Percentiles rank a stretch among this genome's conserved stretches.
These are phyloP conservation scores for Zenarchopterus dispar DNA, from an alignment of 2,797 vertebrate genomes.

Conservation along the genomic window DNA sequence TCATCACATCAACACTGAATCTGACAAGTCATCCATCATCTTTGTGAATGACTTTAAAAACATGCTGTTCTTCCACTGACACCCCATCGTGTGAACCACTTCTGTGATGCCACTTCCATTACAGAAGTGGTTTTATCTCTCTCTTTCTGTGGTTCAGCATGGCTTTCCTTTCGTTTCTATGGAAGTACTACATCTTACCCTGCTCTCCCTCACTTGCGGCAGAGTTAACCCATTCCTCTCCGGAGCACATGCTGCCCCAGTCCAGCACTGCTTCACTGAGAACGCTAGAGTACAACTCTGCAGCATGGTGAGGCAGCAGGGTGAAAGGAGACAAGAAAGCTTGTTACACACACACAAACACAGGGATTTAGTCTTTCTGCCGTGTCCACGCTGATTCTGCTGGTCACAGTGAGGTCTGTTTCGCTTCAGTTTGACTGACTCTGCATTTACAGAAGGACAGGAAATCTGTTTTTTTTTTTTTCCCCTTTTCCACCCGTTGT, in stretches of 20 bases:
- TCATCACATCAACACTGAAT: slow-evolving; percentile 35
- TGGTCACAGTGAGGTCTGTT: slow-evolving; percentile 2
- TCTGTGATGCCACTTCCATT: not conserved
- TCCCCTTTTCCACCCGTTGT: slow-evolving; percentile 15
- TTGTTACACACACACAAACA: slow-evolving; percentile 45
- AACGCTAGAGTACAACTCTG: slow-evolving; percentile 83
- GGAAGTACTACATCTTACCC: slow-evolving; percentile 77
- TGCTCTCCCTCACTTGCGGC: slow-evolving; percentile 60
- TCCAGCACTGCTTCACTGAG: slow-evolving; percentile 80
- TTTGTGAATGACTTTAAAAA: too few species aligned
- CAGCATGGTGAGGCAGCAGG: slow-evolving; percentile 61
- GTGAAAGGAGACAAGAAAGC: slow-evolving; percentile 53
- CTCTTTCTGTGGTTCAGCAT: slow-evolving; percentile 11
- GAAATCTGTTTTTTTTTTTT: slow-evolving; percentile 26
- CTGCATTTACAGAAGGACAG: slow-evolving; percentile 42
- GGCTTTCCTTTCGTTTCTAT: not conserved
- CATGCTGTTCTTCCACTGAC: too few species aligned
- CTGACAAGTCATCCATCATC: not conserved
- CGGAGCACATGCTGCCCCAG: slow-evolving; percentile 78
- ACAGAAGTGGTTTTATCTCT: not conserved
- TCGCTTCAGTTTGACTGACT: slow-evolving; percentile 21
- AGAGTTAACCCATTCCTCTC: slow-evolving; percentile 75
- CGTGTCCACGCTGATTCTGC: not conserved
- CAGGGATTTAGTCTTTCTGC: slow-evolving; percentile 5
- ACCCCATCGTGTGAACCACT: too few species aligned